A percentile compares a stretch with the other conserved stretches of the same genome.
Evolutionary conservation across 2,113 vertebrate genomes (phyloP).

Genomic region (Embiotoca jacksoni): DNA sequence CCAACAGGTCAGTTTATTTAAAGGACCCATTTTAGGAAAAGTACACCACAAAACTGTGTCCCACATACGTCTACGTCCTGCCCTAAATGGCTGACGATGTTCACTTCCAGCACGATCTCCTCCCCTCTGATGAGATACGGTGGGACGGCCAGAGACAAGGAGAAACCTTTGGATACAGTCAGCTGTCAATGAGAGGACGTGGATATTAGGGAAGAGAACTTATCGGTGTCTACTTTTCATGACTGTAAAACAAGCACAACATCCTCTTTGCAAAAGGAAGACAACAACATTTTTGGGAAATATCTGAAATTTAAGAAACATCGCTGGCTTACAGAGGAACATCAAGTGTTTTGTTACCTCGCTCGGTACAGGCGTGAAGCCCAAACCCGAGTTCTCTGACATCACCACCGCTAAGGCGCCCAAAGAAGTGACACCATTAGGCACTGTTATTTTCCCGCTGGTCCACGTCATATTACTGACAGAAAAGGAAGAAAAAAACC

Average conservation of each 20-base stretch:
- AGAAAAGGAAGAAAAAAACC: background rate
- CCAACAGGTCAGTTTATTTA: background rate
- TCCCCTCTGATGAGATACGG: constrained; percentile 88
- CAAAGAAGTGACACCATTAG: constrained; percentile 88
- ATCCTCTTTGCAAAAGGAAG: no score
- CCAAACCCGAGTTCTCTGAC: constrained; percentile 85
- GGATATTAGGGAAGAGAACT: background rate
- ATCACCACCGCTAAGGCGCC: constrained; percentile 87
- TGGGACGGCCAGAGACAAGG: constrained; percentile 88
- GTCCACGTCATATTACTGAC: constrained; percentile 78
- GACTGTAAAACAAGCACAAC: no score
- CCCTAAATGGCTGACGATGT: constrained; percentile 90
- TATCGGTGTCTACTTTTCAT: background rate
- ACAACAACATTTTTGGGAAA: no score
- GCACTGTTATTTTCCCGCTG: constrained; percentile 81
- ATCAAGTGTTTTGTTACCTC: constrained; percentile 77
- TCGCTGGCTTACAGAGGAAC: background rate
- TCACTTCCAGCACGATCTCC: constrained; percentile 89
- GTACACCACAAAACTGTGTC: background rate
- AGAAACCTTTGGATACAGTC: constrained; percentile 88
- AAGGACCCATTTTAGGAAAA: background rate
- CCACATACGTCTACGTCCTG: constrained; percentile 84
- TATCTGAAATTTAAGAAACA: background rate
- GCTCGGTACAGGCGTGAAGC: constrained; percentile 77
- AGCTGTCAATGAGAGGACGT: constrained; percentile 82